Evolutionary conservation across 2,113 vertebrate genomes (phyloP).

Genomic region (Tichodroma muraria): DNA sequence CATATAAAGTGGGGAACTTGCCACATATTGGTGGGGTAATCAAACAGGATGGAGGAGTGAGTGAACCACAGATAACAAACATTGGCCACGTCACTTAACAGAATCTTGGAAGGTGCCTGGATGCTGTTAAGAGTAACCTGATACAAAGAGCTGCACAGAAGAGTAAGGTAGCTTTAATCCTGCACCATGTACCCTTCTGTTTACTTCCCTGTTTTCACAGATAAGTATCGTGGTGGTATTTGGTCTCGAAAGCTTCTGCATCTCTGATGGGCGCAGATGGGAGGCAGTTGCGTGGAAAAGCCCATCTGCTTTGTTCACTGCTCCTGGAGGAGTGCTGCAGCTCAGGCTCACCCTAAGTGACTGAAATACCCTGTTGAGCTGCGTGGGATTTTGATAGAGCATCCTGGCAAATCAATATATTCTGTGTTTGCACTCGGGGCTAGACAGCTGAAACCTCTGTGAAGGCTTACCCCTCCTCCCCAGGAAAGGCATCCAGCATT

Average conservation of each 20-base stretch:
- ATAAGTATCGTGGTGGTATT: neutral
- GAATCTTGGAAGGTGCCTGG: neutral
- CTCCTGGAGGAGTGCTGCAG: neutral
- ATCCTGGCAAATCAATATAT: neutral
- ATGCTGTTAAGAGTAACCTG: neutral
- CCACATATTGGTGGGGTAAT: neutral
- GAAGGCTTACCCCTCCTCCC: neutral
- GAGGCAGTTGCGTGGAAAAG: neutral
- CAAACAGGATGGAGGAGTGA: neutral
- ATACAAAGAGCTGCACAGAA: neutral
- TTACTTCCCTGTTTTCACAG: neutral
- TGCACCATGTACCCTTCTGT: neutral
- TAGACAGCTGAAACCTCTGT: neutral
- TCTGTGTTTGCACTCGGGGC: neutral
- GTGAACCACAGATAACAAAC: neutral
- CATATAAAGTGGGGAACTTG: neutral
- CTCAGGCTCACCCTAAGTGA: neutral
- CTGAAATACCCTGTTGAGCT: fast-evolving
- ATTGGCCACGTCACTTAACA: neutral
- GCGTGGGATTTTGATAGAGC: neutral
- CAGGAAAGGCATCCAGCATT: neutral
- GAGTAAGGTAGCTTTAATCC: neutral
- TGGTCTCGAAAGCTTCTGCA: neutral
- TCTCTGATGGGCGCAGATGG: neutral
- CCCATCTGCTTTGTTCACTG: neutral